Evolutionary conservation across 1,140 invertebrate genomes (phyloP).

Genomic region (Augochlora pura): DNA sequence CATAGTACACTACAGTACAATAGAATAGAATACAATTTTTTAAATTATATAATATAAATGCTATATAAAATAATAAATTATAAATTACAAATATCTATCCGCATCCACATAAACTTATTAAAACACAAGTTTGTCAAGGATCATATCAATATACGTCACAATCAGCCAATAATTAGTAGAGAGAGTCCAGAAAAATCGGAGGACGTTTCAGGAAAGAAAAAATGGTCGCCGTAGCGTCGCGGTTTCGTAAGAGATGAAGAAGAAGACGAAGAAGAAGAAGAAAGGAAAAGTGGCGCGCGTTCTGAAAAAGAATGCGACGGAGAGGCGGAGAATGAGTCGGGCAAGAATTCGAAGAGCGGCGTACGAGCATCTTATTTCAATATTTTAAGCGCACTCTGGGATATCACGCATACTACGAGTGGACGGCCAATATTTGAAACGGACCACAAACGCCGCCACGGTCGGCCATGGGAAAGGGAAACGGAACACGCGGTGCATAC

Average conservation of each 20-base stretch:
- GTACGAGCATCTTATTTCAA: slow-evolving; percentile 66
- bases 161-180: no score
- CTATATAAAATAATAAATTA: no score
- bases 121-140: no score
- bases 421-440: slow-evolving; percentile 69
- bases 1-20: no score
- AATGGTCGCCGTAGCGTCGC: not conserved
- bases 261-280: slow-evolving; percentile 15
- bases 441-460: slow-evolving; percentile 48
- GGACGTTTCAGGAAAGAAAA: not conserved
- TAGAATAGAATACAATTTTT: no score
- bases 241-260: not conserved
- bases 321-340: not conserved
- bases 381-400: slow-evolving; percentile 68
- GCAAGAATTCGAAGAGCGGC: slow-evolving; percentile 50
- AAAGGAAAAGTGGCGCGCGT: slow-evolving; percentile 34
- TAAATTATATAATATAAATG: no score
- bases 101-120: no score
- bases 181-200: no score
- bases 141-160: no score
- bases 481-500: slow-evolving; percentile 12
- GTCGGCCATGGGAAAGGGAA: slow-evolving; percentile 27
- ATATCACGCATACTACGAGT: slow-evolving; percentile 61
- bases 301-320: slow-evolving; percentile 25
- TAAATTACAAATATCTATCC: no score